These are phyloP conservation scores for Brenthis hecate DNA, from an alignment of 2,888 invertebrate genomes.

Conservation along the genomic window DNA sequence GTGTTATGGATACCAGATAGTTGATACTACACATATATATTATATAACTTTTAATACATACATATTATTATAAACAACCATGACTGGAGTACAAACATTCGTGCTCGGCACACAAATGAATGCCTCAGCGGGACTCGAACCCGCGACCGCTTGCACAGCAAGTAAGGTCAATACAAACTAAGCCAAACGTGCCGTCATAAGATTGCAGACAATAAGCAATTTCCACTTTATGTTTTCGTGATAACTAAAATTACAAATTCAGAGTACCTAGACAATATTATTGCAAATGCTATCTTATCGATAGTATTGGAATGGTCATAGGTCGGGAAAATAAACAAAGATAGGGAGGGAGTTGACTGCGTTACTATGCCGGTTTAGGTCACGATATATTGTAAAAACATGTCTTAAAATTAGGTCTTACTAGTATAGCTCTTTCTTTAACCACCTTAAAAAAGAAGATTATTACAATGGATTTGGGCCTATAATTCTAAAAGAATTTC, in stretches of 20 bases:
- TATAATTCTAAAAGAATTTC: background rate
- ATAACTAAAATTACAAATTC: conserved; percentile 12
- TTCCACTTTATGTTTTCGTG: conserved; percentile 1
- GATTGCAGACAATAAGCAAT: conserved; percentile 9
- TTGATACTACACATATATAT: too few species aligned
- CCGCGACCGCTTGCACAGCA: too few species aligned
- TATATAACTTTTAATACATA: too few species aligned
- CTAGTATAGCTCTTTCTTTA: conserved; percentile 4
- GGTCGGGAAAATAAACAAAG: conserved; percentile 30
- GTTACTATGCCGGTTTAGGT: conserved; percentile 14
- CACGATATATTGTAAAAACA: background rate
- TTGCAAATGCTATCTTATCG: conserved; percentile 24
- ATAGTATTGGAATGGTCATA: conserved; percentile 29
- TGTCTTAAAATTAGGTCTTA: conserved; percentile 10
- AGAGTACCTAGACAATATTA: conserved; percentile 10
- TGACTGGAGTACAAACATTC: too few species aligned
- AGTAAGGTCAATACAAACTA: too few species aligned
- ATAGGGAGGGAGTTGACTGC: conserved; percentile 27
- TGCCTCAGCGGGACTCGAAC: too few species aligned
- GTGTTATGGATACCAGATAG: too few species aligned
- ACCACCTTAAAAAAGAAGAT: background rate
- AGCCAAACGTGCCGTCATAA: too few species aligned
- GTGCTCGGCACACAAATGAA: too few species aligned
- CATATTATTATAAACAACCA: too few species aligned
- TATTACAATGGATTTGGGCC: background rate